Conservation (phyloP, 92 coral and sea anemone genomes). For the Umimayanthus kanabou region DNA sequence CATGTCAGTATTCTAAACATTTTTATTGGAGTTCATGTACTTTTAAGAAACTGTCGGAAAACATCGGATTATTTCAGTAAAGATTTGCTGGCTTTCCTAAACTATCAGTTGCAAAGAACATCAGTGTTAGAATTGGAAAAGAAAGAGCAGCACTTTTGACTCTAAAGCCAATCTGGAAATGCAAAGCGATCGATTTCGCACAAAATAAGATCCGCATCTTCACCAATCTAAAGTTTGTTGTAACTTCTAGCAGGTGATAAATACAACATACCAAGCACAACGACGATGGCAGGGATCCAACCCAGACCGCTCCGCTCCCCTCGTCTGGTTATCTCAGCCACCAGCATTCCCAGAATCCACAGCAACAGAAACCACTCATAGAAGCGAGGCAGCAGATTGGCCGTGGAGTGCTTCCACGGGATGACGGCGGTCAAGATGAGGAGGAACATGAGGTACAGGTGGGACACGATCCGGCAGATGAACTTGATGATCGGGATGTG, state of each 20-base stretch:
- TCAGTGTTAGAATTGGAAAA: no score
- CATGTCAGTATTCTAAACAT: no score
- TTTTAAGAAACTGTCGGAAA: no score
- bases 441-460: slow-evolving; percentile 77
- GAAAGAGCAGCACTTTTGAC: no score
- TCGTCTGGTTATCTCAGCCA: slow-evolving; percentile 79
- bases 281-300: slow-evolving; percentile 82
- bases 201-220: neutral
- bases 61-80: no score
- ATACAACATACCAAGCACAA: slow-evolving; percentile 42
- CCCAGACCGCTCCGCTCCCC: slow-evolving; percentile 86
- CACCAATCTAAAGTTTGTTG: no score
- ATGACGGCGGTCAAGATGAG: slow-evolving; percentile 77
- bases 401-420: slow-evolving; percentile 76
- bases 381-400: slow-evolving; percentile 67
- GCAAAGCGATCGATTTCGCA: no score
- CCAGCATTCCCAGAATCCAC: slow-evolving; percentile 85
- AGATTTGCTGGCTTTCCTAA: no score
- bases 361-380: slow-evolving; percentile 80
- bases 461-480: slow-evolving; percentile 96
- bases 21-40: no score
- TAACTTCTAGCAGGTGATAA: neutral
- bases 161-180: no score
- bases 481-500: slow-evolving; percentile 95
- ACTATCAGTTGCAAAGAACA: no score